These are phyloP conservation scores for Montipora efflorescens DNA, from an alignment of 64 coral and sea anemone species.

Conservation along the genomic window DNA sequence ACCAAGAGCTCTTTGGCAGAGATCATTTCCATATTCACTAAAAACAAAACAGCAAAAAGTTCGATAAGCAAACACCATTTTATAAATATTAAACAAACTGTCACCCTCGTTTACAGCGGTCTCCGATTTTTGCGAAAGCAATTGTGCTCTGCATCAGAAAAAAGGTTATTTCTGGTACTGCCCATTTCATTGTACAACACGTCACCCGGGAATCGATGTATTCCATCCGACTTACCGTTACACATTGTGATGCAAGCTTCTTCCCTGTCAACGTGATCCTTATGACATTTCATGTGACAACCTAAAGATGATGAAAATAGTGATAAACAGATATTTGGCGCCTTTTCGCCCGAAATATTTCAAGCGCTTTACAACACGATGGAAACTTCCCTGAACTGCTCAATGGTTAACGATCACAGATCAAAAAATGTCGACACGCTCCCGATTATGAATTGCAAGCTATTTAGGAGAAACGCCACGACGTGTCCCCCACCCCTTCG, in stretches of 20 bases:
- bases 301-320: slow-evolving; percentile 18
- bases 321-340: too few relatives aligned
- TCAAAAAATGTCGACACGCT: too few relatives aligned
- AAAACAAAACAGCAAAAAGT: slow-evolving; percentile 17
- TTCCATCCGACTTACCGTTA: slow-evolving; percentile 63
- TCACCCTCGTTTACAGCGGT: background rate
- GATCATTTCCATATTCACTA: slow-evolving; percentile 91
- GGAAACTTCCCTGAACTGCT: too few relatives aligned
- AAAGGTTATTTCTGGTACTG: too few relatives aligned
- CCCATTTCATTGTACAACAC: too few relatives aligned
- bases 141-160: background rate
- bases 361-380: too few relatives aligned
- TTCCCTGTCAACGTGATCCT: slow-evolving; percentile 98
- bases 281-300: slow-evolving; percentile 97
- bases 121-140: background rate
- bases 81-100: background rate
- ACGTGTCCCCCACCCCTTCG: too few relatives aligned
- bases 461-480: too few relatives aligned
- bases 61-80: background rate
- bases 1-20: slow-evolving; percentile 97
- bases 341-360: too few relatives aligned
- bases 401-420: too few relatives aligned
- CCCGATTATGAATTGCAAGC: too few relatives aligned
- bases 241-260: slow-evolving; percentile 90
- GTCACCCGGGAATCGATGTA: background rate